Evolutionary conservation across 2,888 invertebrate genomes (phyloP), one percentile per base, ranked within the genome.

Genomic region (Oscheius onirici): DNA sequence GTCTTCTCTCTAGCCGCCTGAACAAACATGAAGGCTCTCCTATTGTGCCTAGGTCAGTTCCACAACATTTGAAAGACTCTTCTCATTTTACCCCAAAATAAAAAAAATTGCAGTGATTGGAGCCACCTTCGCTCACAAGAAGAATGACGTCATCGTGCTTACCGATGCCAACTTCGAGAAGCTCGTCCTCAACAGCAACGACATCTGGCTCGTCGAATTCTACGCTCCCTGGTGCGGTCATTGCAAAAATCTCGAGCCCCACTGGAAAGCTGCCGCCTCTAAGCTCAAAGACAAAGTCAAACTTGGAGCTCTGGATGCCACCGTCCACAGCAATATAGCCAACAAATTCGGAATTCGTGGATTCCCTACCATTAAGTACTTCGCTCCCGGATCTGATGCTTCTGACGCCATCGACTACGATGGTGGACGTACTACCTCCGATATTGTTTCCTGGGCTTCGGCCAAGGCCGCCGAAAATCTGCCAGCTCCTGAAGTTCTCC

Each of bases 191-290:
- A 91, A 94, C 82, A 95, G 95, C 58, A 94, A 97, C 17, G 97
- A 97, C 87, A 91, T 95, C 89, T 97, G 97, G 96, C 89, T 99
- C 81, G 95, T 99, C 1, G 97, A 97, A 89, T 97, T 99, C 91
- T 97, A 92, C 89, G 97, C 97, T 6, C 91, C 90, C 5, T 91
- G 90, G 90, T 96, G 95, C 88, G 95, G 95, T 5, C 95, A 96
- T 89, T 96, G 96, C 90, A 97, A 97, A 90, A 95, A 93, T 88
- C 90, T 99, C 67, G 97, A 93, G 68, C 97, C 97, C 0, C 94
- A 96, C 79, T 99, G 97, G 97, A 93, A 93, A 13, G 92, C 93
- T 87, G 99, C 99, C 1, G 97, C 99, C 20, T 90, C 92, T 3
- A 93, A 96, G 88, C 91, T 99, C 22, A 96, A 95, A 90, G 97